These are phyloP conservation scores for Boleophthalmus pectinirostris DNA, from an alignment of 2,113 vertebrate species.

Conservation along the genomic window DNA sequence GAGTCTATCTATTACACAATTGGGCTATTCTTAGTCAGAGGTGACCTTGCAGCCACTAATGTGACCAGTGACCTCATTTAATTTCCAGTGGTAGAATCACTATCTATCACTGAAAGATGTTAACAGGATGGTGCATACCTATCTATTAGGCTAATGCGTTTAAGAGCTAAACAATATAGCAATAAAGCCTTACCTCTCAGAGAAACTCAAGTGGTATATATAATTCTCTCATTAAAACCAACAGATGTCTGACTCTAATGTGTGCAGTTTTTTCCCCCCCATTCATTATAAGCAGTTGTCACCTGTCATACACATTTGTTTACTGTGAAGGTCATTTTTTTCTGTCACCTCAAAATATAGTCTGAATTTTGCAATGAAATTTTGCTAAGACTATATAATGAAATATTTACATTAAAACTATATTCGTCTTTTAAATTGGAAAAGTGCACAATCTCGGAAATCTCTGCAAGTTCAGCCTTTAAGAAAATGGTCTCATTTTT, in stretches of 20 bases:
- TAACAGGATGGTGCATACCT: constrained; percentile 9
- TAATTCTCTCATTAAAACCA: neutral
- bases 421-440: neutral
- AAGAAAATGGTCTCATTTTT: neutral
- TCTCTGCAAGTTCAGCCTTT: neutral
- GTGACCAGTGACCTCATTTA: constrained; percentile 3
- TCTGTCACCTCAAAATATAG: no score
- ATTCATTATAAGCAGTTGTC: neutral
- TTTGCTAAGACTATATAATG: neutral
- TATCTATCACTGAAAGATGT: neutral
- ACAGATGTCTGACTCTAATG: neutral
- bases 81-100: neutral
- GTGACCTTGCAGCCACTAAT: neutral
- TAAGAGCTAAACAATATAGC: constrained; percentile 24
- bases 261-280: no score
- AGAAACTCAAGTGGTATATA: neutral
- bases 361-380: neutral
- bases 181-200: neutral
- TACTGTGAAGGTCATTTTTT: no score
- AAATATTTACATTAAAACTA: neutral
- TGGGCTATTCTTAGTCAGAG: neutral
- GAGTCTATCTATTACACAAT: neutral
- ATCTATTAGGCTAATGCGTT: constrained; percentile 3
- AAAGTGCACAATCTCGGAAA: neutral
- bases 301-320: no score